Base-by-base conservation (phyloP, 2,888 invertebrate species). In the Hyppa rectilinea region DNA sequence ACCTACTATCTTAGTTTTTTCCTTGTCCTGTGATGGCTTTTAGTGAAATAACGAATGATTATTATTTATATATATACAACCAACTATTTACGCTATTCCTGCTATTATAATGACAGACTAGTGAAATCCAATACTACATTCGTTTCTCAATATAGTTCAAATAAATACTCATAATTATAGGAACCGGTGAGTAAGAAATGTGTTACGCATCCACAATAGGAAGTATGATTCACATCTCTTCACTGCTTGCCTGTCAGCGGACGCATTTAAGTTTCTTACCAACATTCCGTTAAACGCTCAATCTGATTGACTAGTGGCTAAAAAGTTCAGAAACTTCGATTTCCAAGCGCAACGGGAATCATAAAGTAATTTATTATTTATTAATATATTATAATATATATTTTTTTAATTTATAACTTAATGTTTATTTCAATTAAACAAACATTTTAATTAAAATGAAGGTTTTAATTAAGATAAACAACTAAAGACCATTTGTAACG, bases 181-280 rank as follows among this genome's bases (percentile, higher is more conserved):
- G 83, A 87, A 85, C 83, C 80, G 84, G 72, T 91, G 91, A 92
- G 88, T 92, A 91, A 91, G 83, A 86, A 82, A 81, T 62, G 14
- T 82, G 87, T 91, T 89, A 90, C 90, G 88, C 90, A 89, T 84
- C 76, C 65, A 70, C 71, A 62, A 80, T 81, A 87, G 90, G 92
- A 92, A 90, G 87, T 79, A 78, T 90, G 91, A 91, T 72, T 91
- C 90, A 90, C 78, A 75, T 43, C 45, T 73, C 69, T 71, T 63
- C 76, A 75, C 70, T 80, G 82, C 71, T 72, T 71, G 73, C 69
- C 78, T 71, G 65, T 69, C 71, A 71, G 73, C 63, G 63, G 79
- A 65, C 62, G 73, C 73, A 75, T 78, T n/a, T 61, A 36, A 47
- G 38, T 64, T 58, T 29, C 23, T 34, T 40, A 64, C 23, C 31